A percentile compares a stretch with the other conserved stretches of the same genome.
Evolutionary conservation across 2,797 vertebrate genomes (phyloP).

Genomic region (Falco berigora): DNA sequence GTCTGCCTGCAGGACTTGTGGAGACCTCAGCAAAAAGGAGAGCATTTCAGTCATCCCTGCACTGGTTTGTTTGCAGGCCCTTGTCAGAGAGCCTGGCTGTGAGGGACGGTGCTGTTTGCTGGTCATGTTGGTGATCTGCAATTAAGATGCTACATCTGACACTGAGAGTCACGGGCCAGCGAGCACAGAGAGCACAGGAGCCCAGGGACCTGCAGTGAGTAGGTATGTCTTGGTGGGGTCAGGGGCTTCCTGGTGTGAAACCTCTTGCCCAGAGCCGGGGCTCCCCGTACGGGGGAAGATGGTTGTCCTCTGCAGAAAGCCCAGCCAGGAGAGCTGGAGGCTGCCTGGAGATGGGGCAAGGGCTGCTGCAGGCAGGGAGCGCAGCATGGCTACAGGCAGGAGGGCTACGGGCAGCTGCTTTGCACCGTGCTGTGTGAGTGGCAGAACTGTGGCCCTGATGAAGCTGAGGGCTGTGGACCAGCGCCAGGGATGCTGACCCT

Average conservation of each 20-base stretch:
- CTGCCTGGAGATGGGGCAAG: neutral
- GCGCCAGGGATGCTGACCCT: neutral
- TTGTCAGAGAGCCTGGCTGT: neutral
- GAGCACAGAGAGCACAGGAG: neutral
- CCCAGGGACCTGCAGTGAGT: rapidly evolving
- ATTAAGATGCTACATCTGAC: neutral
- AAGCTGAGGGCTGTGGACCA: neutral
- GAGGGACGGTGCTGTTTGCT: neutral
- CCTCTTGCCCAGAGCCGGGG: rapidly evolving
- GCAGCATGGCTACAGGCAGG: rapidly evolving
- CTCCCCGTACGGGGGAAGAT: neutral
- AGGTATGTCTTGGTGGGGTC: neutral
- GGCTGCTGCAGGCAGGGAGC: rapidly evolving
- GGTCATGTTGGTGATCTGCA: neutral
- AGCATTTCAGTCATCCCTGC: neutral
- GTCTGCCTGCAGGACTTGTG: neutral
- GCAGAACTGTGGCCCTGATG: neutral
- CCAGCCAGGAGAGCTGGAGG: neutral
- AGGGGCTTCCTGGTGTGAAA: neutral
- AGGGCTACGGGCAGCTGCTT: neutral
- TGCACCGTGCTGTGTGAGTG: rapidly evolving
- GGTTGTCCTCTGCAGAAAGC: neutral
- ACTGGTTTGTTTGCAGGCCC: neutral
- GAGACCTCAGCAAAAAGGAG: neutral
- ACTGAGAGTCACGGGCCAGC: neutral